Percentiles rank a stretch among this genome's conserved stretches.
Evolutionary conservation across 1,140 invertebrate species (phyloP).

Genomic region (Antheraea pernyi): DNA sequence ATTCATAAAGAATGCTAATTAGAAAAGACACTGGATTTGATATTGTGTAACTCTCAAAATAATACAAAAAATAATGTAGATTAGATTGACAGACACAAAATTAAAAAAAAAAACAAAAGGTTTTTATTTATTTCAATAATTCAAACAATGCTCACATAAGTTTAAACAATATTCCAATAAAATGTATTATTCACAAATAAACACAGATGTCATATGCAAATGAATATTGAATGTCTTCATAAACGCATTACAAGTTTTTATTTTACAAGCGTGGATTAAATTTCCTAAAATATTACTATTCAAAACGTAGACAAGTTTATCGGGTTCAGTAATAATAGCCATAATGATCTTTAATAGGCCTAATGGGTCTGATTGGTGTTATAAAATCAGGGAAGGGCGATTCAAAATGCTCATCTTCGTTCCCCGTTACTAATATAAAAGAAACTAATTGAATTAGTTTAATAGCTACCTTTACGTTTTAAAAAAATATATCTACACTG

Average conservation of each 20-base stretch:
- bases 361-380: conserved; percentile 53
- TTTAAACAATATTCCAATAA: too few relatives aligned
- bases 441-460: conserved; percentile 52
- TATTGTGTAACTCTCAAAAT: too few relatives aligned
- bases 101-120: too few relatives aligned
- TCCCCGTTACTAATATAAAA: conserved; percentile 16
- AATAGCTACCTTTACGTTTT: conserved; percentile 20
- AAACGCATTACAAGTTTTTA: neutral
- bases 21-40: too few relatives aligned
- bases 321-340: conserved; percentile 36
- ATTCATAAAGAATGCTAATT: too few relatives aligned
- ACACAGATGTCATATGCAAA: neutral
- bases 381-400: conserved; percentile 42
- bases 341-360: conserved; percentile 52
- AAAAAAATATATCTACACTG: neutral
- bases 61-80: too few relatives aligned
- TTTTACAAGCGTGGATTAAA: neutral
- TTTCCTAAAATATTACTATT: conserved; percentile 27
- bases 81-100: too few relatives aligned
- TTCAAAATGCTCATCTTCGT: conserved; percentile 19
- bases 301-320: conserved; percentile 29
- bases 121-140: too few relatives aligned
- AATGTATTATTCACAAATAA: too few relatives aligned
- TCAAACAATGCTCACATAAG: too few relatives aligned
- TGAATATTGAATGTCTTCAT: neutral